phyloP scores from a whole-genome alignment of 2,113 vertebrate species.

The Neodon shergylaensis region DNA sequence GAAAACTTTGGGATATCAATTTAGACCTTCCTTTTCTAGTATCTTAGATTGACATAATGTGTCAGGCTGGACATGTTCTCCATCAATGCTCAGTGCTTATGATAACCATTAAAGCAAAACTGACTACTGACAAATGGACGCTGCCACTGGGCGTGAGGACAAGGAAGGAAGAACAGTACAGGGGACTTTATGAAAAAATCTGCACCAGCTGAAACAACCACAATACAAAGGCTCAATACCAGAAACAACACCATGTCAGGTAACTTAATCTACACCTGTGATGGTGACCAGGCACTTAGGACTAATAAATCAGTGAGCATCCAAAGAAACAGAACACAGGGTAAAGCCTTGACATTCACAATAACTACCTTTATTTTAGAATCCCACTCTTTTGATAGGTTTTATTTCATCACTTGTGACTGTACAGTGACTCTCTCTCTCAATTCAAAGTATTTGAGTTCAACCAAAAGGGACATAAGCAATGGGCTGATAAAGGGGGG shows the following conservation, averaged over 20 bases:
- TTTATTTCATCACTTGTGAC: neutral
- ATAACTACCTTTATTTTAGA: neutral
- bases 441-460: neutral
- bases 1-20: conserved; percentile 67
- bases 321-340: neutral
- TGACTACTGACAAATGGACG: conserved; percentile 27
- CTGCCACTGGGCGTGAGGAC: neutral
- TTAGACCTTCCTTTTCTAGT: conserved; percentile 72
- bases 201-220: neutral
- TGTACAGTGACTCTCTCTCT: neutral
- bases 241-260: neutral
- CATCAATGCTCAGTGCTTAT: conserved; percentile 10
- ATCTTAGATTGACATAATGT: conserved; percentile 43
- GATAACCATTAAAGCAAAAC: conserved; percentile 58
- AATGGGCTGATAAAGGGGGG: neutral
- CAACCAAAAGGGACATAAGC: neutral
- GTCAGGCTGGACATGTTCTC: neutral
- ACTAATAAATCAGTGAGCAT: neutral
- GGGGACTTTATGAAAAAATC: neutral
- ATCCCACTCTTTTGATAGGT: neutral
- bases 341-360: neutral
- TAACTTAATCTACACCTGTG: neutral
- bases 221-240: neutral
- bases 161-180: neutral
- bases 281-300: neutral